Conservation (phyloP, 23 tunicate species). For the Styela plicata region DNA sequence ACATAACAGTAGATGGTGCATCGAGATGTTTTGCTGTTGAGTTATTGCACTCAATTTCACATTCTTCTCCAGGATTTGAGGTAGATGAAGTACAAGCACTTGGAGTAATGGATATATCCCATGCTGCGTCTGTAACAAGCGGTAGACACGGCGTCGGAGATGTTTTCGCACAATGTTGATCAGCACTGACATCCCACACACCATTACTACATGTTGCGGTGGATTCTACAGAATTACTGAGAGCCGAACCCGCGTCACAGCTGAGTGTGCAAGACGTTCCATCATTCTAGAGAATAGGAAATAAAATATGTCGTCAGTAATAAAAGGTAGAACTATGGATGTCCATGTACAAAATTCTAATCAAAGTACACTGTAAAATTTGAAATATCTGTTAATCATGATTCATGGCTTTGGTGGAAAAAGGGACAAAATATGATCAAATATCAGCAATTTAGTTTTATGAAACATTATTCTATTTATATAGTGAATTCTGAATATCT, state of each 20-base stretch:
- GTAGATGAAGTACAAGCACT: background rate
- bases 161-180: background rate
- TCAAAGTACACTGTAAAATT: too few species aligned
- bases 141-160: background rate
- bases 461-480: too few species aligned
- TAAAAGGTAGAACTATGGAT: too few species aligned
- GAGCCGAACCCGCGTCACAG: slow-evolving; percentile 7
- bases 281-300: background rate
- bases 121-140: background rate
- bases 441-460: too few species aligned
- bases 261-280: slow-evolving; percentile 7
- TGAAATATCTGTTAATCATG: too few species aligned
- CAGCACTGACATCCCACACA: background rate
- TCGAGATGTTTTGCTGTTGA: slow-evolving; percentile 23
- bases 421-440: too few species aligned
- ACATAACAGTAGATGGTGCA: slow-evolving; percentile 20
- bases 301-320: too few species aligned
- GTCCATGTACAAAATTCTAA: too few species aligned
- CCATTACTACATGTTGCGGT: slow-evolving; percentile 6
- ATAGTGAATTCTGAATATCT: too few species aligned
- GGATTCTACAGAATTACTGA: background rate
- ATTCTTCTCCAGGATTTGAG: background rate
- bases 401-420: too few species aligned
- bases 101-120: background rate
- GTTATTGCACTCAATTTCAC: slow-evolving; percentile 8